Conservation (phyloP, 2,113 vertebrate species). For the Peromyscus leucopus region DNA sequence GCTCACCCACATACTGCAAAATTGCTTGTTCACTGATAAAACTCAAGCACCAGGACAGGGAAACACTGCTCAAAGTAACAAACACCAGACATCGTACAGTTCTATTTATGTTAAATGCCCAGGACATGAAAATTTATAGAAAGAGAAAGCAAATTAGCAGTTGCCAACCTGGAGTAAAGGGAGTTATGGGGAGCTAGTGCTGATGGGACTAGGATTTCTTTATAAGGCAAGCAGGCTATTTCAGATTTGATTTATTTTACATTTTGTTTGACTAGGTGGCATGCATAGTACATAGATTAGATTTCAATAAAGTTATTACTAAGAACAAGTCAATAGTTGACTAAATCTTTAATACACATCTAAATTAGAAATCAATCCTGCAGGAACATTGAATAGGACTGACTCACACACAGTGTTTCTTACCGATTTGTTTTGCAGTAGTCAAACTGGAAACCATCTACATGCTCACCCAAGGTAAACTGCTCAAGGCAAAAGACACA, state of each 20-base stretch:
- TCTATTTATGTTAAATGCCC: neutral
- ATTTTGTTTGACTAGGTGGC: neutral
- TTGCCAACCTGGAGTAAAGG: too few species aligned
- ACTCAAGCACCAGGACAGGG: neutral
- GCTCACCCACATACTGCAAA: neutral
- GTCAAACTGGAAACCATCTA: neutral
- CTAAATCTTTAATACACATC: neutral
- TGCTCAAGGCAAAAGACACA: neutral
- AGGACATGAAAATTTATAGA: neutral
- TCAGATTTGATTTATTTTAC: neutral
- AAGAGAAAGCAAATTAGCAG: neutral
- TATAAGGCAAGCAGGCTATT: neutral
- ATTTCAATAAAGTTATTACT: neutral
- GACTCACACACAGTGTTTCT: neutral
- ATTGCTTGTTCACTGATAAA: neutral
- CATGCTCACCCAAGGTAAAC: neutral
- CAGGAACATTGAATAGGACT: neutral
- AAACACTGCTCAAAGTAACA: neutral
- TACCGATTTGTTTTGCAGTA: neutral
- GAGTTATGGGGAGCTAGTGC: neutral
- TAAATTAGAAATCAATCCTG: too few species aligned
- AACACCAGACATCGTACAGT: neutral
- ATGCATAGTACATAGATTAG: neutral
- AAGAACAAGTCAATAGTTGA: neutral
- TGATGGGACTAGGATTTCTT: neutral